Evolutionary conservation across 1,140 invertebrate species (phyloP).

Genomic region (Brevipalpus yothersi): DNA sequence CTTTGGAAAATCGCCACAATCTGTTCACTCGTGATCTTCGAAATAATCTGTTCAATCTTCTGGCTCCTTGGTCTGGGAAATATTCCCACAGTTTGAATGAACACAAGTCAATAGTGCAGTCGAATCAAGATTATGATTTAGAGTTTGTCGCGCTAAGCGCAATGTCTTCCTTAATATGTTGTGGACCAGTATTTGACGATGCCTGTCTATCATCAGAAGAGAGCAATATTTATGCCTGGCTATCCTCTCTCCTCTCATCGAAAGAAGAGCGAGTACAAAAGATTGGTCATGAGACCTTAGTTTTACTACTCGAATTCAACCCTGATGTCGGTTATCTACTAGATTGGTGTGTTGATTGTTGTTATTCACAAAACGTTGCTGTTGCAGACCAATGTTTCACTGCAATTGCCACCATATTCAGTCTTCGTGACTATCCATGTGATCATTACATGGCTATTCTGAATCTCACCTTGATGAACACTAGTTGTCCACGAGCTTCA

Average conservation of each 20-base stretch:
- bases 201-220: slow-evolving; percentile 56
- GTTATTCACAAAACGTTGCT: slow-evolving; percentile 65
- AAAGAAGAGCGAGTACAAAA: slow-evolving; percentile 66
- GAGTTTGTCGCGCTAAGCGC: slow-evolving; percentile 42
- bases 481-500: slow-evolving; percentile 65
- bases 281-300: slow-evolving; percentile 72
- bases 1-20: slow-evolving; percentile 58
- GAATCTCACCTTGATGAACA: slow-evolving; percentile 85
- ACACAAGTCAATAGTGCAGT: slow-evolving; percentile 8
- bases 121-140: slow-evolving; percentile 26
- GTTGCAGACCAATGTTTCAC: slow-evolving; percentile 88
- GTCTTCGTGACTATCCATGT: slow-evolving; percentile 87
- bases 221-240: slow-evolving; percentile 62
- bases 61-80: slow-evolving; percentile 73
- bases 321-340: slow-evolving; percentile 71
- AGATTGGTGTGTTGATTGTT: slow-evolving; percentile 92
- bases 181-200: slow-evolving; percentile 75
- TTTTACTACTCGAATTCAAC: slow-evolving; percentile 81
- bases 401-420: slow-evolving; percentile 82
- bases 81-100: slow-evolving; percentile 35
- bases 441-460: slow-evolving; percentile 94
- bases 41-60: slow-evolving; percentile 63
- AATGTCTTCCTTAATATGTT: slow-evolving; percentile 78
- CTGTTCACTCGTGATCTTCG: slow-evolving; percentile 63
- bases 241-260: slow-evolving; percentile 65